A percentile compares a stretch with the other conserved stretches of the same genome.
Evolutionary conservation across 2,888 invertebrate genomes (phyloP).

Genomic region (Phortica okadai): DNA sequence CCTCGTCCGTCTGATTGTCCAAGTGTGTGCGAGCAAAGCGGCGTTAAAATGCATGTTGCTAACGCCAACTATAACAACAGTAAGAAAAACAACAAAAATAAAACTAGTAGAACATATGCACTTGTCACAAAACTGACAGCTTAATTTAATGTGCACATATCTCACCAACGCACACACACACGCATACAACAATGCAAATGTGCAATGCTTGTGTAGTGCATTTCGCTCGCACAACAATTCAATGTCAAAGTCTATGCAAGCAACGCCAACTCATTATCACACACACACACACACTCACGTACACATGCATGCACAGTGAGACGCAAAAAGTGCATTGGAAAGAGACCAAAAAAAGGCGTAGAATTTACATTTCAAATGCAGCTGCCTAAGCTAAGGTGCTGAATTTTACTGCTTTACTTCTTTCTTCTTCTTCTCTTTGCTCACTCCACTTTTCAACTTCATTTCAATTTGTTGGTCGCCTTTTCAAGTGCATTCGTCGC

Average conservation of each 20-base stretch:
- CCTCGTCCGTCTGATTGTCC: conserved; percentile 11
- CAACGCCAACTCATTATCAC: conserved; percentile 36
- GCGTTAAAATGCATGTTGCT: conserved; percentile 41
- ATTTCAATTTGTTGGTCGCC: background rate
- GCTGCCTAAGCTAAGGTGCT: conserved; percentile 12
- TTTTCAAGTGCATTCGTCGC: background rate
- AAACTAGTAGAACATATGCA: conserved; percentile 50
- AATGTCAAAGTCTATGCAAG: conserved; percentile 63
- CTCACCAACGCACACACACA: conserved; percentile 51
- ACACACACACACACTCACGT: conserved; percentile 16
- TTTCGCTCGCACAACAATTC: conserved; percentile 54
- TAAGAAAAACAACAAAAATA: background rate
- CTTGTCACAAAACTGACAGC: conserved; percentile 71
- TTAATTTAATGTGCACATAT: conserved; percentile 70
- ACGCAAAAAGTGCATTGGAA: conserved; percentile 13
- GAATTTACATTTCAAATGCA: conserved; percentile 23
- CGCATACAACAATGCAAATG: conserved; percentile 40
- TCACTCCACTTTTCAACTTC: no score
- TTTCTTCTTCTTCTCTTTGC: no score
- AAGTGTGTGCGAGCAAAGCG: conserved; percentile 38
- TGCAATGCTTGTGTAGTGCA: conserved; percentile 37
- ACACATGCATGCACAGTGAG: conserved; percentile 18
- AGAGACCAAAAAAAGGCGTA: background rate
- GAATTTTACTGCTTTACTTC: no score
- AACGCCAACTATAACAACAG: conserved; percentile 8